phyloP scores from a whole-genome alignment of 2,888 invertebrate species.

The Muscina levida region DNA sequence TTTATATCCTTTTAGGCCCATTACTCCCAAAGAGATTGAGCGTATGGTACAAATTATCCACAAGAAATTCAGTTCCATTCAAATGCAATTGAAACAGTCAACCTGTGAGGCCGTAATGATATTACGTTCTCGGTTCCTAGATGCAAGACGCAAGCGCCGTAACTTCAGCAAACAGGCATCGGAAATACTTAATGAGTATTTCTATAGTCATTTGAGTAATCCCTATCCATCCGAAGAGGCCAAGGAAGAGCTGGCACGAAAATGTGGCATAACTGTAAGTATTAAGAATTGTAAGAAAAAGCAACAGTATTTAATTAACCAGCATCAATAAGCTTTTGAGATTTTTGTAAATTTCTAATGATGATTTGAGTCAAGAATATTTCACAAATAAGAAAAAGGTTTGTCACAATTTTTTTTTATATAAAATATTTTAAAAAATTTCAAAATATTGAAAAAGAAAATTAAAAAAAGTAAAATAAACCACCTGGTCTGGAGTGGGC shows the following conservation, averaged over 20 bases:
- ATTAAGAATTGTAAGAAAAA: too few species aligned
- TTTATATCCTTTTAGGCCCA: conserved; percentile 87
- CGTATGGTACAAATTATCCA: conserved; percentile 99
- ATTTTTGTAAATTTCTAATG: neutral
- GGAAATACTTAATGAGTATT: conserved; percentile 99
- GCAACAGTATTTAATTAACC: too few species aligned
- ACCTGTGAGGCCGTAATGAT: conserved; percentile 99
- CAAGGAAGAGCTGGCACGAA: conserved; percentile 99
- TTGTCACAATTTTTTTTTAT: neutral
- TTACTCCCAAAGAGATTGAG: conserved; percentile 99
- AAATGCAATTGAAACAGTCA: conserved; percentile 99
- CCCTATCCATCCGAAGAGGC: conserved; percentile 99
- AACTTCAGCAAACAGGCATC: conserved; percentile 99
- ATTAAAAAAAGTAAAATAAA: too few species aligned
- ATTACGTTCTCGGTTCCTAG: conserved; percentile 86
- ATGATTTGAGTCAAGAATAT: too few species aligned
- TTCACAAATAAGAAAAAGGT: neutral
- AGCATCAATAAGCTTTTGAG: neutral
- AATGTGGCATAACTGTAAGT: conserved; percentile 97
- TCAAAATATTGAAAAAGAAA: too few species aligned
- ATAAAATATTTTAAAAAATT: neutral
- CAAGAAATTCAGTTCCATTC: conserved; percentile 98
- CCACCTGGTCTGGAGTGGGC: too few species aligned
- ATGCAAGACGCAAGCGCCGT: conserved; percentile 93
- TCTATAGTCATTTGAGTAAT: conserved; percentile 99